Evolutionary conservation across 2,888 invertebrate species (phyloP).

Genomic region (Alviniconcha strummeri): DNA sequence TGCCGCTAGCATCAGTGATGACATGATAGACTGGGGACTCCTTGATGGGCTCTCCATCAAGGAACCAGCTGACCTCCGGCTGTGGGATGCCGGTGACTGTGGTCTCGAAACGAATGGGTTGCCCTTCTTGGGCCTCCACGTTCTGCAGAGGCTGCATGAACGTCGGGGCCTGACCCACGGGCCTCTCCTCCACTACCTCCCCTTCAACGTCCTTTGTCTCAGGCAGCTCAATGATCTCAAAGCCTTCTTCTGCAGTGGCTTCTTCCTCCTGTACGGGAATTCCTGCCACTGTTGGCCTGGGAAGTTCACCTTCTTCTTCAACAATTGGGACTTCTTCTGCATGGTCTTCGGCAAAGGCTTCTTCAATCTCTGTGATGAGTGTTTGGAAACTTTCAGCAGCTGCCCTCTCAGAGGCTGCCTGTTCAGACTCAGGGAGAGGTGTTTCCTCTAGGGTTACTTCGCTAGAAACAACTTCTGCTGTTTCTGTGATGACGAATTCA

Average conservation of each 20-base stretch:
- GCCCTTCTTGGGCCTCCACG: conserved; percentile 56
- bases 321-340: conserved; percentile 36
- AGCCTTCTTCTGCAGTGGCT: conserved; percentile 39
- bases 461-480: conserved; percentile 37
- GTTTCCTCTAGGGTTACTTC: conserved; percentile 40
- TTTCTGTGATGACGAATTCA: conserved; percentile 56
- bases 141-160: conserved; percentile 39
- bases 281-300: conserved; percentile 42
- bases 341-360: conserved; percentile 55
- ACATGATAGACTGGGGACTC: conserved; percentile 63
- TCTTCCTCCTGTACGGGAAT: conserved; percentile 57
- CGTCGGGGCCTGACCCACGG: conserved; percentile 25
- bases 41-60: conserved; percentile 81
- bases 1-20: conserved; percentile 66
- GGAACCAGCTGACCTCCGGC: conserved; percentile 84
- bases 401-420: conserved; percentile 35
- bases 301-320: conserved; percentile 32
- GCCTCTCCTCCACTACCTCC: conserved; percentile 42
- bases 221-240: conserved; percentile 35
- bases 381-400: conserved; percentile 38
- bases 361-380: conserved; percentile 49
- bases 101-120: conserved; percentile 60
- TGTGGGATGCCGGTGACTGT: conserved; percentile 65
- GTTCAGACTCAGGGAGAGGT: conserved; percentile 30
- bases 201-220: conserved; percentile 41